These are phyloP conservation scores for Heteromormyrus szaboi DNA, from an alignment of 2,797 vertebrate genomes.

Conservation along the genomic window DNA sequence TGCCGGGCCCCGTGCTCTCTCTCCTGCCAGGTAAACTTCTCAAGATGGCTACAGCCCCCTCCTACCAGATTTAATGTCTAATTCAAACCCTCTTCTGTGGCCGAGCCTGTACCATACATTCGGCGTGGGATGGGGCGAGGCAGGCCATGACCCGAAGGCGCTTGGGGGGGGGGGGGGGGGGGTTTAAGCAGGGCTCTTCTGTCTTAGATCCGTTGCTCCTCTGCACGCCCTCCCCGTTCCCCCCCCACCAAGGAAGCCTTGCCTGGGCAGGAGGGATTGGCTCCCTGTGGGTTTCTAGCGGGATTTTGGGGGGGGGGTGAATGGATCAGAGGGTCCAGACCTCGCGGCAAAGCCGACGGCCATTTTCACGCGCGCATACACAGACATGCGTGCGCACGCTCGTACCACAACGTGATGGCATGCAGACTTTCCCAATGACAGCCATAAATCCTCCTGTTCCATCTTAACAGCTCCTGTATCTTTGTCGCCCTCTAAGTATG, in stretches of 20 bases:
- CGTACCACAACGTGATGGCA: slow-evolving; percentile 20
- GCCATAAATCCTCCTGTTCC: neutral
- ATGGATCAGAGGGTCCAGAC: neutral
- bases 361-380: neutral
- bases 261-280: neutral
- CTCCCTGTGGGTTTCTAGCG: neutral
- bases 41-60: slow-evolving; percentile 53
- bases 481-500: neutral
- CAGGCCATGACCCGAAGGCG: neutral
- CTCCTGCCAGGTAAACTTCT: slow-evolving; percentile 57
- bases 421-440: slow-evolving; percentile 12
- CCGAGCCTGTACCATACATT: neutral
- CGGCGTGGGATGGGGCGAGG: neutral
- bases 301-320: neutral
- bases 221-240: neutral
- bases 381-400: neutral
- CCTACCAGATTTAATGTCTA: slow-evolving; percentile 54
- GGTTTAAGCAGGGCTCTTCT: neutral
- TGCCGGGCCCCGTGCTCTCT: slow-evolving; percentile 56
- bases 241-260: neutral
- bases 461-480: neutral
- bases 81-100: slow-evolving; percentile 12
- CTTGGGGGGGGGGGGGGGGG: neutral
- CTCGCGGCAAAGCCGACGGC: neutral
- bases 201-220: neutral